Evolutionary conservation across 2,888 invertebrate species (phyloP).

Genomic region (Alcis repandata): DNA sequence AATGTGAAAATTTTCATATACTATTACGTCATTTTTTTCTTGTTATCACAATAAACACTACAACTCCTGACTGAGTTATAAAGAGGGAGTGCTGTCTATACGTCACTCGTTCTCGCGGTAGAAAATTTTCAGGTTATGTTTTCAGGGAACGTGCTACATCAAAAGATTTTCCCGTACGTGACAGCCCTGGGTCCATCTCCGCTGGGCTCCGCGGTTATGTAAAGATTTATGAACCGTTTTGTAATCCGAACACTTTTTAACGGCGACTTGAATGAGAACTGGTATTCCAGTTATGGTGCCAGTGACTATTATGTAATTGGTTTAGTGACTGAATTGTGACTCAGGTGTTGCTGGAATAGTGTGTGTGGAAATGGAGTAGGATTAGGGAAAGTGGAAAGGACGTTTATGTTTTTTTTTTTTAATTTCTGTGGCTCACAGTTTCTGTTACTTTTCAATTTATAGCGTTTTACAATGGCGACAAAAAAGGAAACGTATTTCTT

Average conservation of each 20-base stretch:
- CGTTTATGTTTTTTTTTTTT: not conserved
- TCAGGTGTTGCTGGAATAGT: slow-evolving; percentile 5
- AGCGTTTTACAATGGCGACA: too few relatives aligned
- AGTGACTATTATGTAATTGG: slow-evolving; percentile 47
- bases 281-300: slow-evolving; percentile 37
- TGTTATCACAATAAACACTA: too few relatives aligned
- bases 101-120: not conserved
- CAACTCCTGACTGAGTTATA: too few relatives aligned
- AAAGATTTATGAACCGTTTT: slow-evolving; percentile 66
- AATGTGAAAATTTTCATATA: too few relatives aligned
- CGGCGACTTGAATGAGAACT: slow-evolving; percentile 54
- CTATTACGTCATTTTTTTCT: too few relatives aligned
- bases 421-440: too few relatives aligned
- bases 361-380: not conserved
- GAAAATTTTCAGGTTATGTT: not conserved
- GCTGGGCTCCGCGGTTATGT: slow-evolving; percentile 55
- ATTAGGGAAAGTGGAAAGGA: not conserved
- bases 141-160: not conserved
- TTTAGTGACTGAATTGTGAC: slow-evolving; percentile 30
- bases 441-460: too few relatives aligned
- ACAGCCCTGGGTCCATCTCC: slow-evolving; percentile 38
- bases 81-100: not conserved
- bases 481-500: too few relatives aligned
- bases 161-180: slow-evolving; percentile 16
- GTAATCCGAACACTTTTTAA: slow-evolving; percentile 61